Base-by-base conservation (phyloP, 2,113 vertebrate species). In the Xiphophorus couchianus region DNA sequence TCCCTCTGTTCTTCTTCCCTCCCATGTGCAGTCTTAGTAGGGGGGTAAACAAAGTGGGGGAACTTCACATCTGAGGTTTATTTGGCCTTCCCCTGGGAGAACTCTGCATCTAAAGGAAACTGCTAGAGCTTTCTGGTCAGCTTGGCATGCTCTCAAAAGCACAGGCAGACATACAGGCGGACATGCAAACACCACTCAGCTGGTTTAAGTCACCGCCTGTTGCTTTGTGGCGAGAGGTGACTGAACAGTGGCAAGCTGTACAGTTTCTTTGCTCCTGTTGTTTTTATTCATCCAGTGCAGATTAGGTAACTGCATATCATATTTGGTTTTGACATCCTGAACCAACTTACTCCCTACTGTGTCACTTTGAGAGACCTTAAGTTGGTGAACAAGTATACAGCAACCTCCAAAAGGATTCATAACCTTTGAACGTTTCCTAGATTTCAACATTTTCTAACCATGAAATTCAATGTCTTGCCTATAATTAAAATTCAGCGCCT, bases 41-140 rank as follows among this genome's bases (percentile, higher is more conserved):
- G 48, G 37, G 60, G 69, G 54, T 65, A 63, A 64, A 51, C 44
- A 67, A 74, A 54, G 71, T 11, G 42, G 84, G 37, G 58, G 65
- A 64, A 69, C 86, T 91, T 84, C 91, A 94, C 96, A 96, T 95
- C 95, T 96, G 96, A 96, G 93, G 89, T 94, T 95, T 94, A 94
- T 96, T 96, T 95, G 86, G 89, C 69, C 86, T 81, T 30, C 88
- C 94, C 94, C 91, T 76, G 91, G 85, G 94, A 94, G 94, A 81
- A 88, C 91, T 90, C 89, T 90, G 82, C 76, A 94, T 94, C 94
- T 94, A 93, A 92, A 88, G 93, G 92, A 95, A 94, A 94, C 94
- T 95, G 94, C 93, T 94, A 93, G 89, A 85, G 69, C 92, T 96
- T 93, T 95, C 88, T 93, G 92, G 93, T 93, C 62, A 72, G 83